phyloP scores from a whole-genome alignment of 2,888 invertebrate genomes.

The Scaptomyza reducta region DNA sequence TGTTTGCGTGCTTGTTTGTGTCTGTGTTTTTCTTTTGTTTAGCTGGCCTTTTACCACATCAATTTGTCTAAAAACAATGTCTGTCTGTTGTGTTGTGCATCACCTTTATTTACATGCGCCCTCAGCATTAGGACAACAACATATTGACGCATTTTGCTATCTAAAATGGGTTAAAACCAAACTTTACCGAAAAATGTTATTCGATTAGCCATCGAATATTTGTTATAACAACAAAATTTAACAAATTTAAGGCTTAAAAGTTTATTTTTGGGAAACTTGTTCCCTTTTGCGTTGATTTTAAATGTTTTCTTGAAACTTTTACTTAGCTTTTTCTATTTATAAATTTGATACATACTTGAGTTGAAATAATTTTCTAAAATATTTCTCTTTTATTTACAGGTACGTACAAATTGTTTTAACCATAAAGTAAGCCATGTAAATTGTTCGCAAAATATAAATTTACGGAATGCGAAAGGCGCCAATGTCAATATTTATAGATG shows the following conservation, averaged over 20 bases:
- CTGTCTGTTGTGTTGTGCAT: constrained; percentile 18
- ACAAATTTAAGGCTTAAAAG: not conserved
- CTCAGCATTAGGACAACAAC: constrained; percentile 15
- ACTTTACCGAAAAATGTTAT: constrained; percentile 6
- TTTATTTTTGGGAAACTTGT: not conserved
- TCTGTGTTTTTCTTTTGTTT: constrained; percentile 40
- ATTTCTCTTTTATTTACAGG: constrained; percentile 21
- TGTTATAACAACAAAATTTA: not conserved
- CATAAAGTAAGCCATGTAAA: constrained; percentile 39
- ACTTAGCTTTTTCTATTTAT: no score
- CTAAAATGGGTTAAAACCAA: constrained; percentile 9
- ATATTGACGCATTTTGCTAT: constrained; percentile 28
- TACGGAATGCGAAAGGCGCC: constrained; percentile 42
- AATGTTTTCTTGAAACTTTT: no score
- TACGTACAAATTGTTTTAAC: constrained; percentile 5
- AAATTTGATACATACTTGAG: no score
- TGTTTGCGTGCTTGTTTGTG: constrained; percentile 4
- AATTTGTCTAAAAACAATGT: constrained; percentile 69
- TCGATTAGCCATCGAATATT: constrained; percentile 38
- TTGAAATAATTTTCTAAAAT: constrained; percentile 13
- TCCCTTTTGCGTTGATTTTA: no score
- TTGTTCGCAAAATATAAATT: constrained; percentile 32
- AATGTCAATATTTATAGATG: constrained; percentile 62
- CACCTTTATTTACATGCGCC: constrained; percentile 44
- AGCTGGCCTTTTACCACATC: constrained; percentile 54